Evolutionary conservation across 2,113 vertebrate species (phyloP).

Genomic region (human (Homo sapiens)): GRCh38 chr1:204068501-204069000

Average conservation of each 20-base stretch:
- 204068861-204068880: background rate
- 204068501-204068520: conserved; percentile 37
- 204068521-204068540: background rate
- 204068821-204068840: background rate
- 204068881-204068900: background rate
- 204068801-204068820: background rate
- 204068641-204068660: conserved; percentile 27
- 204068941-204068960: background rate
- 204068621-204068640: conserved; percentile 49
- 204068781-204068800: background rate
- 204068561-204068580: conserved; percentile 66
- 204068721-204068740: background rate
- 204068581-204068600: conserved; percentile 66
- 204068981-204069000: background rate
- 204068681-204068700: background rate
- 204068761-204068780: background rate
- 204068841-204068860: background rate
- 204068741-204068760: background rate
- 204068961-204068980: background rate
- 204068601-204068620: conserved; percentile 51
- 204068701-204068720: background rate
- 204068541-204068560: conserved; percentile 62
- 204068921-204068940: background rate
- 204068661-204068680: background rate
- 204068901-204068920: background rate